Evolutionary conservation across 2,113 vertebrate genomes (phyloP).

Genomic region (Caretta caretta): DNA sequence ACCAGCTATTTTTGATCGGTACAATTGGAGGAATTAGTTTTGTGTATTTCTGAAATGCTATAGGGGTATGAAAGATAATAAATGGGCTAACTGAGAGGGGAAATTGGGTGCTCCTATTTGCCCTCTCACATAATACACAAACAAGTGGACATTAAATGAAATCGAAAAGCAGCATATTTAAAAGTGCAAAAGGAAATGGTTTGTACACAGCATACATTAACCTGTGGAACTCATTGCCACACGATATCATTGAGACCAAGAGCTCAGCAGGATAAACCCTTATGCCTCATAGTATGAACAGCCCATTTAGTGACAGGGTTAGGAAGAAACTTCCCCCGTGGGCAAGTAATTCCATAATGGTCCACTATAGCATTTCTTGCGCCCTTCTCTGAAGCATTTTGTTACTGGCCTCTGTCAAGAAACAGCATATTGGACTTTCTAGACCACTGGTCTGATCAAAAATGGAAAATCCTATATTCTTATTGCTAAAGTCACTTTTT

Average conservation of each 20-base stretch:
- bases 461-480: background rate
- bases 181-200: background rate
- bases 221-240: background rate
- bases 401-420: background rate
- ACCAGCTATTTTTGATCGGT: background rate
- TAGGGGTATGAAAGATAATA: background rate
- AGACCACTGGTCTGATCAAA: background rate
- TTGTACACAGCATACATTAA: background rate
- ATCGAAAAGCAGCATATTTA: background rate
- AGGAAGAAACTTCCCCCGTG: background rate
- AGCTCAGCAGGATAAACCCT: accelerated
- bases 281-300: accelerated
- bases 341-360: background rate
- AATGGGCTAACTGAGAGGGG: accelerated
- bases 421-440: background rate
- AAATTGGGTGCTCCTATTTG: background rate
- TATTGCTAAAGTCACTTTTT: background rate
- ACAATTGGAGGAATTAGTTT: background rate
- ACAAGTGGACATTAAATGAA: background rate
- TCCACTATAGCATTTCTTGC: background rate
- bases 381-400: too few relatives aligned
- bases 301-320: background rate
- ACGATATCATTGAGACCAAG: accelerated
- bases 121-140: background rate
- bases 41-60: background rate